Evolutionary conservation across 2,113 vertebrate genomes (phyloP).

Genomic region (Tychaedon coryphoeus): DNA sequence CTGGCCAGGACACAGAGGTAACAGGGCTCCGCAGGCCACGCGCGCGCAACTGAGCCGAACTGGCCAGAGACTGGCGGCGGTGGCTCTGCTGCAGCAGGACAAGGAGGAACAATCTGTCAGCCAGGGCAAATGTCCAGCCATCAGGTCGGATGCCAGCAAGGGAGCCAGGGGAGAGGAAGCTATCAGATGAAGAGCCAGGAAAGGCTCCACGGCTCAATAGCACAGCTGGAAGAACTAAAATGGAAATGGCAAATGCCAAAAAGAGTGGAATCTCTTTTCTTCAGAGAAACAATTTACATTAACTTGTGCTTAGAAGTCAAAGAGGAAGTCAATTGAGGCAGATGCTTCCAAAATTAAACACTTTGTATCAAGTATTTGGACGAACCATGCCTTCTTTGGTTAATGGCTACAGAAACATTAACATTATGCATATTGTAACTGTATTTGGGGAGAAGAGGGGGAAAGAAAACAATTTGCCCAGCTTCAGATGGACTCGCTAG

Average conservation of each 20-base stretch:
- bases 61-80: fast-evolving
- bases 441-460: neutral
- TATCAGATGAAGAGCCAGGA: slow-evolving; percentile 32
- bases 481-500: neutral
- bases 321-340: neutral
- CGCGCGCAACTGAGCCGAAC: fast-evolving
- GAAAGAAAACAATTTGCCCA: neutral
- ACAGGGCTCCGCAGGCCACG: neutral
- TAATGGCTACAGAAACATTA: neutral
- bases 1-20: neutral
- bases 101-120: neutral
- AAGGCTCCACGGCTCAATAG: neutral
- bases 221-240: slow-evolving; percentile 14
- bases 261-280: neutral
- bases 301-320: neutral
- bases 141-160: slow-evolving; percentile 1
- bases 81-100: neutral
- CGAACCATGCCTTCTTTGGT: neutral
- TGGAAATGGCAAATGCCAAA: slow-evolving; percentile 18
- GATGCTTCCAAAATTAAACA: slow-evolving; percentile 12
- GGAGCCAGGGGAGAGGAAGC: neutral
- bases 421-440: neutral
- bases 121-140: slow-evolving; percentile 26
- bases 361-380: neutral
- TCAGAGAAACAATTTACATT: neutral